These are phyloP conservation scores for Drosophila koepferae DNA, from an alignment of 2,888 invertebrate species.

Conservation along the genomic window DNA sequence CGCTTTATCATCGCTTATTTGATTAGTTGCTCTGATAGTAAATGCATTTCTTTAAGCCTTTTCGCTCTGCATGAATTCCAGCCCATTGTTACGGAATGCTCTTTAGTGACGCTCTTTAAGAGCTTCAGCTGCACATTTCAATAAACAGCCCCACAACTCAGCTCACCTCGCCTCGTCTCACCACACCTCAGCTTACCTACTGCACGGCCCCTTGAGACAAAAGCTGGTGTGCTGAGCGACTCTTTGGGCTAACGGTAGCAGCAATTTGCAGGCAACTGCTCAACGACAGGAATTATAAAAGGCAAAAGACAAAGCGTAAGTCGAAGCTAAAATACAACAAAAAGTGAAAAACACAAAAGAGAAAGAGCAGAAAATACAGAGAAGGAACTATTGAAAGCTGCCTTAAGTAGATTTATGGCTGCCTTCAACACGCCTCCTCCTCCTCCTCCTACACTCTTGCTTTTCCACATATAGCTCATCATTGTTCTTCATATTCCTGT, in stretches of 20 bases:
- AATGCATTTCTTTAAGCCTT: conserved; percentile 20
- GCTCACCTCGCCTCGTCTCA: neutral
- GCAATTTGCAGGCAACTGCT: conserved; percentile 47
- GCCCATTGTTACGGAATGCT: conserved; percentile 37
- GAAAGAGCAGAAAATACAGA: conserved; percentile 18
- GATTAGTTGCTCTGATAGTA: neutral
- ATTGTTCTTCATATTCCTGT: conserved; percentile 41
- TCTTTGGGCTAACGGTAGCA: conserved; percentile 46
- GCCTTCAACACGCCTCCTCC: conserved; percentile 49
- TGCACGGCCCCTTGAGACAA: conserved; percentile 12
- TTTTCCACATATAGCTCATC: conserved; percentile 19
- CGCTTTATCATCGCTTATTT: neutral
- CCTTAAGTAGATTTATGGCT: conserved; percentile 78
- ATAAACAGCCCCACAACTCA: conserved; percentile 9
- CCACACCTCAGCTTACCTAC: neutral
- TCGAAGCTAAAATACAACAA: conserved; percentile 27
- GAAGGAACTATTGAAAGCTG: conserved; percentile 69
- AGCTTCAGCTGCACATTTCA: conserved; percentile 49
- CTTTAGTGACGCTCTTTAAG: conserved; percentile 19
- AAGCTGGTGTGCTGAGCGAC: conserved; percentile 15
- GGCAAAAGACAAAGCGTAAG: conserved; percentile 49
- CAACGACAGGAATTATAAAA: conserved; percentile 50
- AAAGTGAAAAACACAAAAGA: conserved; percentile 29
- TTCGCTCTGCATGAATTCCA: conserved; percentile 13
- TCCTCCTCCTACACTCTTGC: neutral